Evolutionary conservation across 2,888 invertebrate genomes (phyloP).

Genomic region (Cantharis rustica): DNA sequence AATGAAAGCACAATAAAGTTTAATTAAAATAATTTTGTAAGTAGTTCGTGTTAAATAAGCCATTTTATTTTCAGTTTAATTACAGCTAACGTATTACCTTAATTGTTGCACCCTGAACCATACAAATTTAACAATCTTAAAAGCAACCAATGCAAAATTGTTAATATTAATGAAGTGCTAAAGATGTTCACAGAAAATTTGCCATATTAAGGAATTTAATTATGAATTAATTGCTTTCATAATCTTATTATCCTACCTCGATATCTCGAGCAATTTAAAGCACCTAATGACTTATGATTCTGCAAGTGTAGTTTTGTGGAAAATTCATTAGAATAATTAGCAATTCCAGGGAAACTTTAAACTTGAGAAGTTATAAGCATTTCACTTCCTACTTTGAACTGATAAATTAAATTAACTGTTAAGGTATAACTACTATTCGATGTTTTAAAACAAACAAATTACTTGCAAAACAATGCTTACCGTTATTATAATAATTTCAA

Average conservation of each 20-base stretch:
- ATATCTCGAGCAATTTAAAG: constrained; percentile 20
- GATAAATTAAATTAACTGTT: constrained; percentile 6
- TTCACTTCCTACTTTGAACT: constrained; percentile 7
- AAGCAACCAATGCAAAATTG: constrained; percentile 3
- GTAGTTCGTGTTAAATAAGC: not conserved
- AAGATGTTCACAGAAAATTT: constrained; percentile 10
- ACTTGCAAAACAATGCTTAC: not conserved
- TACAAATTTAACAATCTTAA: not conserved
- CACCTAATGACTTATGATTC: constrained; percentile 21
- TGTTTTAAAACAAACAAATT: not conserved
- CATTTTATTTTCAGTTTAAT: not conserved
- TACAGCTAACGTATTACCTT: not conserved
- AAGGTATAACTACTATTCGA: not conserved
- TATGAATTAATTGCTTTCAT: constrained; percentile 13
- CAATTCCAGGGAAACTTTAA: constrained; percentile 15
- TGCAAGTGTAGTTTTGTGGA: constrained; percentile 24
- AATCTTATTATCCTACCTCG: constrained; percentile 21
- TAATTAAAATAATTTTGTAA: not conserved
- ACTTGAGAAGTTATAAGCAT: constrained; percentile 5
- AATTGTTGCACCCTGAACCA: not conserved
- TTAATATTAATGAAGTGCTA: constrained; percentile 13
- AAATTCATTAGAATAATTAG: constrained; percentile 28
- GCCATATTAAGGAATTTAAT: constrained; percentile 14
- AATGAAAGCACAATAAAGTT: not conserved
- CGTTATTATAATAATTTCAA: too few species aligned